Evolutionary conservation across 2,113 vertebrate genomes (phyloP).

Genomic region (Sisor rabdophorus): DNA sequence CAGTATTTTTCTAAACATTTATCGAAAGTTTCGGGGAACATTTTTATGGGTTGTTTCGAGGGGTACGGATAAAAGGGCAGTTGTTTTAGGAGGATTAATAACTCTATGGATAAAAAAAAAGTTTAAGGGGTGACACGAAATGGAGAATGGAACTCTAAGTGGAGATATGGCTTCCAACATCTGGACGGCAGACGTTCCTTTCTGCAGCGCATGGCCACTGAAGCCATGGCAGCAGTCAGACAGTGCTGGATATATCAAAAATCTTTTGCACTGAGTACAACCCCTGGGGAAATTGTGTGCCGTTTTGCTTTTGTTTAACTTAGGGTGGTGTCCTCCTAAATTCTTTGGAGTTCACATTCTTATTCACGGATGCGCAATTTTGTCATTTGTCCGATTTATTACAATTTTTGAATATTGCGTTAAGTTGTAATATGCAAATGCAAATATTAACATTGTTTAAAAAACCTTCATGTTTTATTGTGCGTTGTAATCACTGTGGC

Average conservation of each 20-base stretch:
- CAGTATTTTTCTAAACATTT: conserved; percentile 37
- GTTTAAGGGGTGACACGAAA: conserved; percentile 62
- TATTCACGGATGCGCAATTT: not conserved
- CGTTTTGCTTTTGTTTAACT: conserved; percentile 31
- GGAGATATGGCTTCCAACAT: conserved; percentile 65
- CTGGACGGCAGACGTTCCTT: conserved; percentile 72
- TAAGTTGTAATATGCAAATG: not conserved
- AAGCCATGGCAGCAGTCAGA: conserved; percentile 66
- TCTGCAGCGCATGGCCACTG: conserved; percentile 57
- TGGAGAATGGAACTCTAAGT: conserved; percentile 54
- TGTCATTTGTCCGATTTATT: not conserved
- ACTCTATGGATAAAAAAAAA: conserved; percentile 48
- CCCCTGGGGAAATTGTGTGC: conserved; percentile 29
- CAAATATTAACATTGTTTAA: not conserved
- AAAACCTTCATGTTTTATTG: not conserved
- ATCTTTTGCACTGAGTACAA: conserved; percentile 39
- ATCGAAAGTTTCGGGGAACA: conserved; percentile 14
- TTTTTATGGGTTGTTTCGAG: conserved; percentile 43
- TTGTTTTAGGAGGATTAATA: conserved; percentile 40
- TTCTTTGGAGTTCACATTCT: conserved; percentile 14
- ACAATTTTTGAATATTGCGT: not conserved
- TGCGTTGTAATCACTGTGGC: not conserved
- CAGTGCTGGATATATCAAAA: conserved; percentile 56
- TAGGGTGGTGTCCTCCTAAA: conserved; percentile 17
- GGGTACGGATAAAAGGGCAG: conserved; percentile 30